These are phyloP conservation scores for Simalia tracyae DNA, from an alignment of 2,797 vertebrate genomes.

Conservation along the genomic window DNA sequence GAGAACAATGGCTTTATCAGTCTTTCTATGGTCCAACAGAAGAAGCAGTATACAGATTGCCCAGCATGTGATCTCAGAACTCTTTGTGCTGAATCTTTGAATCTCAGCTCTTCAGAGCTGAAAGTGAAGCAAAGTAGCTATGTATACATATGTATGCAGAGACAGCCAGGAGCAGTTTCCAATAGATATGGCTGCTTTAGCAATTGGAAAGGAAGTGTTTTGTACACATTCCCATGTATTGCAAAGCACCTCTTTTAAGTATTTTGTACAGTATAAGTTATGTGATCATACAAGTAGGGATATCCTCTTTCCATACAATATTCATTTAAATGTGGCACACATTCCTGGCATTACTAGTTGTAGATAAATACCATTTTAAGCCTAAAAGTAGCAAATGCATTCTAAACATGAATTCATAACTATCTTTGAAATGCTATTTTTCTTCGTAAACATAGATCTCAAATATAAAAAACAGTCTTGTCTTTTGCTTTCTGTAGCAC, in stretches of 20 bases:
- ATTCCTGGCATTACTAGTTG: neutral
- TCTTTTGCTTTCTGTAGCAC: slow-evolving; percentile 51
- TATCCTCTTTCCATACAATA: neutral
- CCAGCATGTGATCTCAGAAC: neutral
- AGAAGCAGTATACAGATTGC: neutral
- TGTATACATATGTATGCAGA: neutral
- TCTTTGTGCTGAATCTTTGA: neutral
- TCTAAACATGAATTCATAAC: neutral
- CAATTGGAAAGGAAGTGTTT: neutral
- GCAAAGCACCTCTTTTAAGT: neutral
- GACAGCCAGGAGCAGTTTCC: neutral
- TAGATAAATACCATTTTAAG: neutral
- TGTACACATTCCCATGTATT: neutral
- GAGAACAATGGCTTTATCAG: neutral
- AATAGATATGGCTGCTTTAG: neutral
- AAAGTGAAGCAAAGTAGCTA: neutral
- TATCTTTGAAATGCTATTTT: neutral
- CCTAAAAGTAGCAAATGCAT: neutral
- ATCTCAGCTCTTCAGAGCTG: neutral
- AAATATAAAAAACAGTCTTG: neutral
- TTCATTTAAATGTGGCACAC: neutral
- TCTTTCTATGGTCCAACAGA: neutral
- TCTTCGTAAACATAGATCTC: neutral
- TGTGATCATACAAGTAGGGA: neutral
- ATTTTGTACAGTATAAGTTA: neutral